phyloP scores from a whole-genome alignment of 30 jellyfish, hydroid and myxozoan genomes.

The Sanderia malayensis region DNA sequence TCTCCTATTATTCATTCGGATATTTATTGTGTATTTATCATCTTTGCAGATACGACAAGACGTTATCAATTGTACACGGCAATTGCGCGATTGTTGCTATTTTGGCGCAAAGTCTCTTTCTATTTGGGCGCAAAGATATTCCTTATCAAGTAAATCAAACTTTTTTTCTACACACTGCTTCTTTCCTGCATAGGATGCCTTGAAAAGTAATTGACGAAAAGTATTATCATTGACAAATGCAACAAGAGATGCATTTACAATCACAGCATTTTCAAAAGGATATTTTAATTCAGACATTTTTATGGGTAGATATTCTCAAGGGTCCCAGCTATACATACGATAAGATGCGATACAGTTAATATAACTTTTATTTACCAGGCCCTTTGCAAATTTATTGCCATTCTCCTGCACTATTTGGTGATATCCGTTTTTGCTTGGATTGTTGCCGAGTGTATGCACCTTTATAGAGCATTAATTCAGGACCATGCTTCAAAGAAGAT shows the following conservation, averaged over 20 bases:
- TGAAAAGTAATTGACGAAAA: too few species aligned
- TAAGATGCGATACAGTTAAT: too few species aligned
- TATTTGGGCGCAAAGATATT: constrained; percentile 20
- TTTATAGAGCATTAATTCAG: constrained; percentile 26
- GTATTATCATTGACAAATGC: too few species aligned
- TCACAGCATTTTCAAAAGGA: too few species aligned
- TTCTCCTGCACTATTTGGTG: constrained; percentile 47
- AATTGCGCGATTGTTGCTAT: constrained; percentile 48
- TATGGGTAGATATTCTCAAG: too few species aligned
- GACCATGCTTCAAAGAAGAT: constrained; percentile 3
- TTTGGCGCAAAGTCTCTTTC: constrained; percentile 22
- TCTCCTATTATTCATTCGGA: too few species aligned
- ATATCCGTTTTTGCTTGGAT: constrained; percentile 60
- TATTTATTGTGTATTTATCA: too few species aligned
- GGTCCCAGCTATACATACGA: too few species aligned
- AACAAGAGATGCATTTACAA: too few species aligned
- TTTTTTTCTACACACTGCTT: neutral
- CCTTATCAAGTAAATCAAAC: constrained; percentile 13
- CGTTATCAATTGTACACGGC: constrained; percentile 4
- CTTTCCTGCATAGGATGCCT: too few species aligned
- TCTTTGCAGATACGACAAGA: neutral
- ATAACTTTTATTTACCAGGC: constrained; percentile 34
- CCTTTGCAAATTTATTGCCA: constrained; percentile 60
- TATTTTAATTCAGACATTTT: too few species aligned
- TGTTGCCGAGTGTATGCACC: constrained; percentile 58